Base-by-base conservation (phyloP, 2,797 vertebrate species). In the Hypotaenidia okinawae region DNA sequence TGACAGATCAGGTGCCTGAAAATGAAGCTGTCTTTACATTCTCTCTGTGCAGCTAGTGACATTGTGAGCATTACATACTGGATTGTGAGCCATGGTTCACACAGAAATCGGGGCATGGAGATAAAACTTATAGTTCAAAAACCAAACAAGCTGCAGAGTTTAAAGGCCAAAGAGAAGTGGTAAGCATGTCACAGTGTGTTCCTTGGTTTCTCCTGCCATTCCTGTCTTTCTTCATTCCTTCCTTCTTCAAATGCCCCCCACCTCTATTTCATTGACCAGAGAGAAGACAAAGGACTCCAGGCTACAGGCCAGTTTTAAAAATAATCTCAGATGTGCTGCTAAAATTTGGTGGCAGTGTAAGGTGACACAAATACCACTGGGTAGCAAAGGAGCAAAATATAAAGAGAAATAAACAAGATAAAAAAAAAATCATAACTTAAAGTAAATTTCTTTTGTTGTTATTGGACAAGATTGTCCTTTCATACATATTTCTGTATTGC, bases 31-130 rank as follows among this genome's bases (percentile, higher is more conserved):
- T 33, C 30, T 92, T 91, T 39, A 21, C 6, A 15, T 61, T 84
- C 33, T 62, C 8, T 63, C 1, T 0, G 0, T 33, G 28, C 15
- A 58, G 0, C 33, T 61, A 21, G 43, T 62, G 77, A 25, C 9
- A 16, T 51, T 80, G 61, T 7, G 23, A 75, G 12, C 30, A 66
- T n/a, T 85, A 64, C 6, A 9, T 47, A 35, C 33, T 49, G 58
- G n/a, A 59, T 49, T 69, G 23, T 10, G 23, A 54, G 30, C 33
- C 17, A 11, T 1, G 8, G 17, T 11, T 87, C 77, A 61, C 25
- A 25, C 47, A 67, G 55, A 79, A 76, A 52, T 70, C 15, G 70
- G 10, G 3, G 61, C 89, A 80, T 10, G 15, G 23, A 93, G 57
- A 57, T 2, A 51, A 45, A 68, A 81, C 24, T 7, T 37, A 54